These are phyloP conservation scores for Myrmecophaga tridactyla DNA, from an alignment of 2,113 vertebrate genomes.

Conservation along the genomic window DNA sequence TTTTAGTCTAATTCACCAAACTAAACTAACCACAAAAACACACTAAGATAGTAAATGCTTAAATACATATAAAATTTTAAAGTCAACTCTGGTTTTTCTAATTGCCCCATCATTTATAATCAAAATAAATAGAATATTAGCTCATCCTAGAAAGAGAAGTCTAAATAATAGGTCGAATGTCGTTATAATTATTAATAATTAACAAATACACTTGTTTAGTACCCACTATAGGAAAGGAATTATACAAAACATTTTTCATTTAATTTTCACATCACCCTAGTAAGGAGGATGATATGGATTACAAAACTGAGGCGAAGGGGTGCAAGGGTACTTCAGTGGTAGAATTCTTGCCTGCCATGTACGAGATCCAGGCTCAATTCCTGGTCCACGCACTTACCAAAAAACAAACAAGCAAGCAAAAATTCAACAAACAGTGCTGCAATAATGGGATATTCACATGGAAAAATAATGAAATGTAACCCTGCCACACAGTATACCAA, in stretches of 20 bases:
- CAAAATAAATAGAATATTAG: slow-evolving; percentile 6
- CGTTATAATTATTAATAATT: slow-evolving; percentile 29
- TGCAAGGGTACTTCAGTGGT: too few relatives aligned
- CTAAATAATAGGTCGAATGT: not conserved
- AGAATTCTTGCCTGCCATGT: too few relatives aligned
- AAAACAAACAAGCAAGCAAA: too few relatives aligned
- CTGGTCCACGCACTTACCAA: too few relatives aligned
- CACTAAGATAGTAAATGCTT: slow-evolving; percentile 1
- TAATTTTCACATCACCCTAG: not conserved
- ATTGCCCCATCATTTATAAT: not conserved
- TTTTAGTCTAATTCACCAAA: not conserved
- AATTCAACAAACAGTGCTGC: too few relatives aligned
- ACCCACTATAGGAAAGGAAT: not conserved
- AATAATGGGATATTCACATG: too few relatives aligned
- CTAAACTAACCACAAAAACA: slow-evolving; percentile 33
- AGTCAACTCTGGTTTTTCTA: slow-evolving; percentile 27
- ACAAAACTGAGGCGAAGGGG: slow-evolving; percentile 40
- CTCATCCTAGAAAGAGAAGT: not conserved
- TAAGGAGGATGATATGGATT: slow-evolving; percentile 4
- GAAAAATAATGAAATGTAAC: too few relatives aligned
- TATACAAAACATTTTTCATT: slow-evolving; percentile 27
- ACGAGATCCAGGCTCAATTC: too few relatives aligned
- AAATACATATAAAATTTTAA: slow-evolving; percentile 2
- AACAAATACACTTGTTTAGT: not conserved
- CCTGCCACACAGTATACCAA: too few relatives aligned